phyloP scores from a whole-genome alignment of 2,113 vertebrate species.

The Struthio camelus region DNA sequence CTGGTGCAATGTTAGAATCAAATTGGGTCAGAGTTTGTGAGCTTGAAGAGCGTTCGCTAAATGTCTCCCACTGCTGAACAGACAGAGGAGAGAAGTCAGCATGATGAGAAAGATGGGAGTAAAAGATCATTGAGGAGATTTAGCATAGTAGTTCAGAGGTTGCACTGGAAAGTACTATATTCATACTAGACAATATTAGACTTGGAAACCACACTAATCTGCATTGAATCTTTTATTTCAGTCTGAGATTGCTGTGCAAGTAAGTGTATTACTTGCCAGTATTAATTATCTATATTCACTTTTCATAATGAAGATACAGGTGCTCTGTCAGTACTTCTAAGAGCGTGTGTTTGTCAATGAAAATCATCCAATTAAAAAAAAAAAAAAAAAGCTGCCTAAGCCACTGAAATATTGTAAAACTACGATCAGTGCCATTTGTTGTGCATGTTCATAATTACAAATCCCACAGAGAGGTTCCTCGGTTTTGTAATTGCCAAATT shows the following conservation, averaged over 20 bases:
- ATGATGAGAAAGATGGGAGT: conserved; percentile 75
- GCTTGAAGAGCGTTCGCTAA: conserved; percentile 99
- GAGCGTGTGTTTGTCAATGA: background rate
- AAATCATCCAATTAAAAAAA: background rate
- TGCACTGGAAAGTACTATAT: conserved; percentile 72
- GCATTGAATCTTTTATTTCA: background rate
- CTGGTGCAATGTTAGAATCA: conserved; percentile 99
- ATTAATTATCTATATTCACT: background rate
- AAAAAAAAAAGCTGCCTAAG: background rate
- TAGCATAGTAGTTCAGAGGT: conserved; percentile 72
- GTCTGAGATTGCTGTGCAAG: background rate
- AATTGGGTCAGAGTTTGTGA: conserved; percentile 99
- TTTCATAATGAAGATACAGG: background rate
- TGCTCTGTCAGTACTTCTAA: background rate
- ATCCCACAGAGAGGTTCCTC: background rate
- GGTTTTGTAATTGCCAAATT: background rate
- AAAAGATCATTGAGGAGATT: conserved; percentile 77
- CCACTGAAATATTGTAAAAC: background rate
- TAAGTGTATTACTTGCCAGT: background rate
- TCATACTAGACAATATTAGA: background rate
- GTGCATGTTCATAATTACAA: background rate
- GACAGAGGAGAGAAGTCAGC: conserved; percentile 96
- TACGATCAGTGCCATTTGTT: background rate
- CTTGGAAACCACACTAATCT: background rate
- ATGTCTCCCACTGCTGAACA: conserved; percentile 99